phyloP scores from a whole-genome alignment of 2,113 vertebrate species.

The Dipodomys merriami region DNA sequence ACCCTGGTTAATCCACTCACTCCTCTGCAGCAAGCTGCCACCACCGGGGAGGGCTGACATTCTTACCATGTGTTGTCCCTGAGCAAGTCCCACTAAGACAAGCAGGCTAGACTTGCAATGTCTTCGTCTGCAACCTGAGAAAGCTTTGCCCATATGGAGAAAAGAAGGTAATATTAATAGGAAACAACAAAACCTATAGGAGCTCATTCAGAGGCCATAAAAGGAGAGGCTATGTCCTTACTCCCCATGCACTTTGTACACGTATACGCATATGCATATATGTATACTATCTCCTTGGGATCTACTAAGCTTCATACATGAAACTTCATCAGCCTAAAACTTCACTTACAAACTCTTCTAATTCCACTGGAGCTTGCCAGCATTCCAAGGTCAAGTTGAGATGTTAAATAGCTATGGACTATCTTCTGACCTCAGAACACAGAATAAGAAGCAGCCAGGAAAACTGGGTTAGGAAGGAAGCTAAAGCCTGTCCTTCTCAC shows the following conservation, averaged over 20 bases:
- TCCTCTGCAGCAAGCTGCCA: background rate
- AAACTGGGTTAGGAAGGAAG: background rate
- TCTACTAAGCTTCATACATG: constrained; percentile 46
- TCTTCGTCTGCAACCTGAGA: constrained; percentile 60
- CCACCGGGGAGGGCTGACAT: accelerated
- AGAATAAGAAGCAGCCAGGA: background rate
- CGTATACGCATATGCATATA: background rate
- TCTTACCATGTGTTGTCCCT: background rate
- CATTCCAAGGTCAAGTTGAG: constrained; percentile 42
- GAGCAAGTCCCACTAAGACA: constrained; percentile 52
- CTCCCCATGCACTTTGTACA: background rate
- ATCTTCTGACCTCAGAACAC: background rate
- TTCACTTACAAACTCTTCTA: background rate
- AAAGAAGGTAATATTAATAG: constrained; percentile 66
- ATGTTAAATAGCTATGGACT: constrained; percentile 62
- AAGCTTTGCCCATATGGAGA: constrained; percentile 33
- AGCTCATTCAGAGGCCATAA: constrained; percentile 20
- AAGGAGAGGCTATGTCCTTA: constrained; percentile 38
- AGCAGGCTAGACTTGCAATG: constrained; percentile 57
- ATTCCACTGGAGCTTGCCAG: constrained; percentile 30
- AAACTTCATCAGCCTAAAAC: constrained; percentile 58
- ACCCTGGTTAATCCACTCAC: background rate
- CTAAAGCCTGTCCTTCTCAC: background rate
- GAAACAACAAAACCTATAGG: constrained; percentile 49
- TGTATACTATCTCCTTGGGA: background rate